Conservation (phyloP, 2,113 vertebrate species). For the Rattus norvegicus region GRCr8 NC_086036.1:21506501-21507000, state of each 20-base stretch:
- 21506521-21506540: no score
- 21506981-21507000: not conserved
- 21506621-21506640: not conserved
- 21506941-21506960: not conserved
- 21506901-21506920: not conserved
- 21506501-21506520: no score
- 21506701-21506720: not conserved
- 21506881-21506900: not conserved
- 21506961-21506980: not conserved
- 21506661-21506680: not conserved
- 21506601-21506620: not conserved
- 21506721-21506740: not conserved
- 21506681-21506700: not conserved
- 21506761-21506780: not conserved
- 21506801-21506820: not conserved
- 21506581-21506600: not conserved
- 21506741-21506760: not conserved
- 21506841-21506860: not conserved
- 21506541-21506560: no score
- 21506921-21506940: not conserved
- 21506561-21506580: no score
- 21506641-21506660: not conserved
- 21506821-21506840: not conserved
- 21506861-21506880: not conserved
- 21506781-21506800: not conserved